Conservation (phyloP, 1,140 invertebrate genomes). For the Druon quercuslanigerum region DNA sequence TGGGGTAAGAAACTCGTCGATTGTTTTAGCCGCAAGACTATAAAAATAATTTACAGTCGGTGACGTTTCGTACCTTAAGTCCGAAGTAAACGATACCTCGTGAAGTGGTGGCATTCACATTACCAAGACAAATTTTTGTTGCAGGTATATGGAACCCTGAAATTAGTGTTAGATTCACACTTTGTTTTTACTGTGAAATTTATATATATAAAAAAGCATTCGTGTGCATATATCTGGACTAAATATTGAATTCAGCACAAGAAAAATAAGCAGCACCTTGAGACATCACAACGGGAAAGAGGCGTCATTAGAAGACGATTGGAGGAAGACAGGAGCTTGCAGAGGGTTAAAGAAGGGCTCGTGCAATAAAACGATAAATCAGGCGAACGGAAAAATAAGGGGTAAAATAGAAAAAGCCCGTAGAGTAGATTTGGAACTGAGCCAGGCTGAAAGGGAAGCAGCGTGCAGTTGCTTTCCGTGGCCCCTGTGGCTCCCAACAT, state of each 20-base stretch:
- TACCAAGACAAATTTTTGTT: no score
- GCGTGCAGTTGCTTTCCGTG: conserved; percentile 51
- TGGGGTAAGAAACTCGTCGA: no score
- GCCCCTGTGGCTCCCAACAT: conserved; percentile 36
- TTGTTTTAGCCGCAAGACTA: no score
- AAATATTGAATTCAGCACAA: not conserved
- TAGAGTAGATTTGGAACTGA: conserved; percentile 65
- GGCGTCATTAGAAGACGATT: conserved; percentile 41
- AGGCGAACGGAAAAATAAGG: conserved; percentile 58
- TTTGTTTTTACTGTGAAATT: no score
- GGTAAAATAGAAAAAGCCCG: conserved; percentile 66
- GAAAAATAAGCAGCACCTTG: conserved; percentile 16
- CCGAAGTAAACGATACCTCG: no score
- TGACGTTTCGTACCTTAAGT: no score
- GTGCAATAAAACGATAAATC: conserved; percentile 65
- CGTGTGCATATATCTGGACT: no score
- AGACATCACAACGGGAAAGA: conserved; percentile 14
- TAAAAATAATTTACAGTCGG: no score
- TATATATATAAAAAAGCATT: no score
- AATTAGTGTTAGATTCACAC: no score
- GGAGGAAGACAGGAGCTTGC: conserved; percentile 27
- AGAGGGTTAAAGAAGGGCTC: conserved; percentile 4
- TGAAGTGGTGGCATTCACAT: no score
- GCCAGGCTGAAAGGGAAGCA: conserved; percentile 50
- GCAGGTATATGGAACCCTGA: no score